These are phyloP conservation scores for Poliocrania exsul DNA, from an alignment of 2,797 vertebrate genomes.

Conservation along the genomic window DNA sequence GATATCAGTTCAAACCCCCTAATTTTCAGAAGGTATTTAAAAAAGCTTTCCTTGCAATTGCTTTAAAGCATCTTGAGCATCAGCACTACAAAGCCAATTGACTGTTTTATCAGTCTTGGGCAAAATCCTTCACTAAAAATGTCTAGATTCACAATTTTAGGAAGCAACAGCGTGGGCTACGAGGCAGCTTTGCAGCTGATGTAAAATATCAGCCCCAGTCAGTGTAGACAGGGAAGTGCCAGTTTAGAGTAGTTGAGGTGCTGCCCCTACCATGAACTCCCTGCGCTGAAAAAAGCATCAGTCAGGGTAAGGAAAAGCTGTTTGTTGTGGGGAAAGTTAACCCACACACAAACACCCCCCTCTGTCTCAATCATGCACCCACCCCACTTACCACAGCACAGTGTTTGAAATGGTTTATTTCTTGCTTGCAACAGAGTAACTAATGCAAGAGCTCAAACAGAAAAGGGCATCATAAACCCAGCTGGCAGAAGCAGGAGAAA, in stretches of 20 bases:
- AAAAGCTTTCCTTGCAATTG: neutral
- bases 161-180: neutral
- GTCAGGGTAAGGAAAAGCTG: neutral
- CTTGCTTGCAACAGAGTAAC: neutral
- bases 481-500: neutral
- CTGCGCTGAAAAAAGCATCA: neutral
- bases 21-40: neutral
- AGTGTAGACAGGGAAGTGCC: neutral
- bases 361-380: accelerated
- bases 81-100: neutral
- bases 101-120: neutral
- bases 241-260: neutral
- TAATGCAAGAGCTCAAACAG: neutral
- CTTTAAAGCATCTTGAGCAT: neutral
- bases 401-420: neutral
- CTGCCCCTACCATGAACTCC: neutral
- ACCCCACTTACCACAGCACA: neutral
- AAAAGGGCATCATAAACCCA: neutral
- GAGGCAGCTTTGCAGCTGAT: neutral
- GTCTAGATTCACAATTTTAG: neutral
- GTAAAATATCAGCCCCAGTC: neutral
- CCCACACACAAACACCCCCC: too few relatives aligned
- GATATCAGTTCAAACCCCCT: neutral
- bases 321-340: neutral
- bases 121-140: neutral